Evolutionary conservation across 2,113 vertebrate genomes (phyloP).

Genomic region (Ctenomys sociabilis): DNA sequence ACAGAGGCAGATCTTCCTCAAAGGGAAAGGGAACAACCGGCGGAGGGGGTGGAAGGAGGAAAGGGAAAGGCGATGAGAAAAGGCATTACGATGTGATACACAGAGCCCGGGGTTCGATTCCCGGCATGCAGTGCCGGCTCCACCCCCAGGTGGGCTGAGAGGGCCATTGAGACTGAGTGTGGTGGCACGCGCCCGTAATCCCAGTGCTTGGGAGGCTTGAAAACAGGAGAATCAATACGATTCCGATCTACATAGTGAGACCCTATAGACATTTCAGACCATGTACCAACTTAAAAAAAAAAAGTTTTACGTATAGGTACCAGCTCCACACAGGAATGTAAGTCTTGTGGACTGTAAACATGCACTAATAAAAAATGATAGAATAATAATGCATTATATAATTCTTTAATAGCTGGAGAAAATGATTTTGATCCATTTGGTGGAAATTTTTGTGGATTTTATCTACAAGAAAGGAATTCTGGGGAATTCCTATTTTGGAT

Average conservation of each 20-base stretch:
- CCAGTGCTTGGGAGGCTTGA: too few relatives aligned
- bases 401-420: background rate
- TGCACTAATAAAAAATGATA: background rate
- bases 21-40: background rate
- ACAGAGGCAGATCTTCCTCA: background rate
- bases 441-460: background rate
- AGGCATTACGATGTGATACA: background rate
- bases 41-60: background rate
- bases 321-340: background rate
- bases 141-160: too few relatives aligned
- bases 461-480: background rate
- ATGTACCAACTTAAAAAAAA: too few relatives aligned
- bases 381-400: background rate
- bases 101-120: too few relatives aligned
- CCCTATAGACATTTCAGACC: too few relatives aligned
- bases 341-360: background rate
- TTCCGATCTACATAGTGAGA: too few relatives aligned
- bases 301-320: background rate
- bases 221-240: too few relatives aligned
- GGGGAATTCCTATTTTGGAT: constrained; percentile 10
- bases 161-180: too few relatives aligned
- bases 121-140: too few relatives aligned
- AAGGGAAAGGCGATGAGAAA: background rate
- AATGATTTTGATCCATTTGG: constrained; percentile 24
- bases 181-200: too few relatives aligned